phyloP scores from a whole-genome alignment of 2,888 invertebrate species.

The Laspeyria flexula region DNA sequence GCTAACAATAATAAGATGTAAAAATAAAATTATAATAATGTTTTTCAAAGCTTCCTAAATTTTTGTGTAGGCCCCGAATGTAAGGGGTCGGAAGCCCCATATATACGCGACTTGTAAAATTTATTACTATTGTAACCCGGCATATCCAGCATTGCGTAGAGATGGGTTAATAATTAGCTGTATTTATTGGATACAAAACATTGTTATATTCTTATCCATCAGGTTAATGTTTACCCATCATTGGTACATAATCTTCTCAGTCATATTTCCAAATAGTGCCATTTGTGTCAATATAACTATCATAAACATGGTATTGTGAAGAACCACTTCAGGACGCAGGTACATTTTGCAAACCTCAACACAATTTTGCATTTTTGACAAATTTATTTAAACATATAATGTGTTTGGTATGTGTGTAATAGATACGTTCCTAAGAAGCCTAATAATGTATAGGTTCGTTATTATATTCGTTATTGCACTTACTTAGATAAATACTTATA shows the following conservation, averaged over 20 bases:
- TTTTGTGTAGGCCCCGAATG: too few relatives aligned
- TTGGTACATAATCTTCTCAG: too few relatives aligned
- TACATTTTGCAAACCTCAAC: conserved; percentile 10
- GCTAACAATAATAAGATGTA: too few relatives aligned
- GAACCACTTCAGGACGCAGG: background rate
- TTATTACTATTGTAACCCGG: too few relatives aligned
- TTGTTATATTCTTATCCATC: conserved; percentile 23
- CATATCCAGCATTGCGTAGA: too few relatives aligned
- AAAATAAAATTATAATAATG: too few relatives aligned
- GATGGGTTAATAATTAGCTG: conserved; percentile 16
- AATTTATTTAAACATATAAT: conserved; percentile 10
- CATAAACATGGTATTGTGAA: background rate
- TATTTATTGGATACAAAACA: conserved; percentile 19
- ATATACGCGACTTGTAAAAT: too few relatives aligned
- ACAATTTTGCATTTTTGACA: conserved; percentile 38
- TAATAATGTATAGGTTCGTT: conserved; percentile 27
- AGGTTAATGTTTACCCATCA: conserved; percentile 13
- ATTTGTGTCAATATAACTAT: conserved; percentile 33
- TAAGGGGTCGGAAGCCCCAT: too few relatives aligned
- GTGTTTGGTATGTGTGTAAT: conserved; percentile 25
- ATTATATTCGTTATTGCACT: conserved; percentile 19
- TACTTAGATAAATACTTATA: conserved; percentile 27
- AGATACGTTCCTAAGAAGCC: conserved; percentile 41
- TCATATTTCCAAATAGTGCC: conserved; percentile 58
- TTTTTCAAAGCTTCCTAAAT: too few relatives aligned